Evolutionary conservation across 2,888 invertebrate species (phyloP).

Genomic region (Cotesia congregata): DNA sequence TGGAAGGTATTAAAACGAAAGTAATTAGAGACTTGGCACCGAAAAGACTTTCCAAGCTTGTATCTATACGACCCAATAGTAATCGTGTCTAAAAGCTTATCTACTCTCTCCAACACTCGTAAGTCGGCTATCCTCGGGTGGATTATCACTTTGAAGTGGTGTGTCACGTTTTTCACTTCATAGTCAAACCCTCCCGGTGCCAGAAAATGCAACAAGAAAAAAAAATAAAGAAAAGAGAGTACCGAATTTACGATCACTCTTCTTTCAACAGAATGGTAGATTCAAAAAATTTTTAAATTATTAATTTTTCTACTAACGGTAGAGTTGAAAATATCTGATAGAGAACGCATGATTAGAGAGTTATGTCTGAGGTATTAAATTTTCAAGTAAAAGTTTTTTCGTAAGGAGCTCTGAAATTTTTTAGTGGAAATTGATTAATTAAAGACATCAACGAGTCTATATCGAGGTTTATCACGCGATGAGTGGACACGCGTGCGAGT

Average conservation of each 20-base stretch:
- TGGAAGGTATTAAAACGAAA: conserved; percentile 49
- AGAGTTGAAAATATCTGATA: too few species aligned
- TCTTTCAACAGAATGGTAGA: too few species aligned
- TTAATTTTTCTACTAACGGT: too few species aligned
- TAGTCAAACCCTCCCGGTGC: conserved; percentile 12
- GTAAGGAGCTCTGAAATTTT: neutral
- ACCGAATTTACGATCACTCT: neutral
- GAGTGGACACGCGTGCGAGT: conserved; percentile 34
- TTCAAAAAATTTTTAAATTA: too few species aligned
- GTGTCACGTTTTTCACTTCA: conserved; percentile 23
- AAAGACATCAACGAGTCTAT: neutral
- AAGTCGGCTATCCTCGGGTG: conserved; percentile 30
- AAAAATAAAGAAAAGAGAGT: neutral
- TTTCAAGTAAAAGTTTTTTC: too few species aligned
- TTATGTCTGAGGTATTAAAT: too few species aligned
- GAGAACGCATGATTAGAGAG: too few species aligned
- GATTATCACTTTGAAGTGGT: conserved; percentile 40
- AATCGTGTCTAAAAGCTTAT: conserved; percentile 34
- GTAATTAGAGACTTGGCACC: conserved; percentile 52
- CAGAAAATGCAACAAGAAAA: conserved; percentile 14
- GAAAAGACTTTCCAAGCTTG: conserved; percentile 42
- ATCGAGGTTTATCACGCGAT: conserved; percentile 3
- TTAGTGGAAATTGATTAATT: neutral
- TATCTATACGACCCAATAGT: conserved; percentile 32
- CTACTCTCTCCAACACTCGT: conserved; percentile 35